Percentiles rank a stretch among this genome's conserved stretches.
Conservation (phyloP, 2,888 invertebrate genomes). For the Melangyna quadrimaculata region DNA sequence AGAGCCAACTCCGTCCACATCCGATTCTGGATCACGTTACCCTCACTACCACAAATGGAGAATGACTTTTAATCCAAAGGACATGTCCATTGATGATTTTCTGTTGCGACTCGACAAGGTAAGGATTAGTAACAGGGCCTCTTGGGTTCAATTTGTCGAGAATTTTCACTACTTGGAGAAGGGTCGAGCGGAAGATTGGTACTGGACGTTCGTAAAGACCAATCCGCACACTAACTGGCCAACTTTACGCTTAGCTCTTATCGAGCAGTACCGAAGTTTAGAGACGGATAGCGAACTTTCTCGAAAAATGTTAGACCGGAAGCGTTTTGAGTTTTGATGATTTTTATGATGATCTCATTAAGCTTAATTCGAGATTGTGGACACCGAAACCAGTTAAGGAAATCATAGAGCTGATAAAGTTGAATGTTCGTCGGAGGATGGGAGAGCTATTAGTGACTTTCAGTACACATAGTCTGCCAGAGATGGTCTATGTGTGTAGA, state of each 20-base stretch:
- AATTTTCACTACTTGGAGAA: background rate
- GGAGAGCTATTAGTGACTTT: background rate
- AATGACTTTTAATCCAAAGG: background rate
- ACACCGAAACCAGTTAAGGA: background rate
- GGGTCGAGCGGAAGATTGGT: background rate
- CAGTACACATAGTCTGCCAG: background rate
- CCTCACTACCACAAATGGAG: constrained; percentile 10
- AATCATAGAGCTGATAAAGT: background rate
- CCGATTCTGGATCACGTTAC: background rate
- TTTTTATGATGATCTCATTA: background rate
- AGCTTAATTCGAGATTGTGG: background rate
- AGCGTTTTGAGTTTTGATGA: background rate
- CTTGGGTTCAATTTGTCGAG: background rate
- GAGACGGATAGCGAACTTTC: constrained; percentile 1
- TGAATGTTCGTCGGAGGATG: background rate
- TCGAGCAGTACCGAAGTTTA: constrained; percentile 1
- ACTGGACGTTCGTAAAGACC: background rate
- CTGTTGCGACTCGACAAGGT: background rate
- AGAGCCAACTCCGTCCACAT: background rate
- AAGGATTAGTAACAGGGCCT: background rate
- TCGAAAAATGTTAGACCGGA: background rate
- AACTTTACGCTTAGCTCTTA: background rate
- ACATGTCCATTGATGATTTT: background rate
- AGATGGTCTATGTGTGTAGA: background rate
- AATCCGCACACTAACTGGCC: background rate